A percentile compares a stretch with the other conserved stretches of the same genome.
These are phyloP conservation scores for Meghimatium bilineatum DNA, from an alignment of 2,888 invertebrate species.

Conservation along the genomic window DNA sequence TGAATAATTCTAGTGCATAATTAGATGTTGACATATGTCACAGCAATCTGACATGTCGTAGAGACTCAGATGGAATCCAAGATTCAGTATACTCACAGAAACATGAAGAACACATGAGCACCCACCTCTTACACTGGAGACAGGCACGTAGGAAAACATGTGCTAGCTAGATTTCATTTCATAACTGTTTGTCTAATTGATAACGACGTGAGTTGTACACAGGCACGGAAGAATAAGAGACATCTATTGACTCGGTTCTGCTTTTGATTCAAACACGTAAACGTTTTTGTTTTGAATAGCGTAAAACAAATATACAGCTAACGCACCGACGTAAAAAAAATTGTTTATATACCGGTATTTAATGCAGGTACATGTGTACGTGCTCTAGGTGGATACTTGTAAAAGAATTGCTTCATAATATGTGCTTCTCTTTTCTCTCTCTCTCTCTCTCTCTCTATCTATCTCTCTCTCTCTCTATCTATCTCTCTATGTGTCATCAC, in stretches of 20 bases:
- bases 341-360: no score
- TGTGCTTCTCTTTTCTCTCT: no score
- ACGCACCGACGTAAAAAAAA: no score
- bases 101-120: neutral
- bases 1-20: neutral
- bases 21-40: neutral
- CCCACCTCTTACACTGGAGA: neutral
- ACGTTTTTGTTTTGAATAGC: no score
- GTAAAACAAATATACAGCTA: no score
- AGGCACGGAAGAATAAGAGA: neutral
- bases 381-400: no score
- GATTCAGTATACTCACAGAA: neutral
- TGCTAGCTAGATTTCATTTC: neutral
- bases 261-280: neutral
- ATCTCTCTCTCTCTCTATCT: no score
- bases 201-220: neutral
- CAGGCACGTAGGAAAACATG: neutral
- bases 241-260: neutral
- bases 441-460: no score
- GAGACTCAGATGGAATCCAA: neutral
- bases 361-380: no score
- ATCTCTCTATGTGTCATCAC: no score
- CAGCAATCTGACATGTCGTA: neutral
- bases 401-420: no score
- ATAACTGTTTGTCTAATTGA: neutral